A percentile compares a stretch with the other conserved stretches of the same genome.
phyloP scores from a whole-genome alignment of 1,140 invertebrate genomes.

The Calephelis virginiensis region DNA sequence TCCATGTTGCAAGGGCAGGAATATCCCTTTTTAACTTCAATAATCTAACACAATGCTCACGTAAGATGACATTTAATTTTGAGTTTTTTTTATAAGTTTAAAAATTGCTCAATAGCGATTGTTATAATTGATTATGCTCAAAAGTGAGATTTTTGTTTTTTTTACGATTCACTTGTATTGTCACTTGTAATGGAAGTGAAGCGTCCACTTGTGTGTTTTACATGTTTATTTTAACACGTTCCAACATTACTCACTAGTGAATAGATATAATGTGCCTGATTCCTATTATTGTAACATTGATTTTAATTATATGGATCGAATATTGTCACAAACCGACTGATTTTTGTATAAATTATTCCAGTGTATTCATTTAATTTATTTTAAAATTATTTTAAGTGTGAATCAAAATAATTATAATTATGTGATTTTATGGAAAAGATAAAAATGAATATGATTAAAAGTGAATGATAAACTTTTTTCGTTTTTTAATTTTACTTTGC shows the following conservation, averaged over 20 bases:
- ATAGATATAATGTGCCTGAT: constrained; percentile 71
- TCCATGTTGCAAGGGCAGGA: constrained; percentile 49
- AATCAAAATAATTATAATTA: constrained; percentile 72
- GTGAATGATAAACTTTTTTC: constrained; percentile 33
- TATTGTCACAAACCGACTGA: constrained; percentile 74
- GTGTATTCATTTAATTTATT: constrained; percentile 76
- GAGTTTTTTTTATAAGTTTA: constrained; percentile 31
- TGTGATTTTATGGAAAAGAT: constrained; percentile 74
- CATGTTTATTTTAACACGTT: constrained; percentile 37
- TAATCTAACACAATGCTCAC: constrained; percentile 8
- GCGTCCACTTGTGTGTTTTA: constrained; percentile 42
- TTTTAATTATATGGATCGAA: constrained; percentile 74
- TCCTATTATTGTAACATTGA: constrained; percentile 75
- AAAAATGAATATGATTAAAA: constrained; percentile 71
- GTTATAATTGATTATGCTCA: constrained; percentile 67
- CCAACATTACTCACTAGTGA: constrained; percentile 50
- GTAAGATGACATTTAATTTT: constrained; percentile 4
- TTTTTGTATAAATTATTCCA: constrained; percentile 75
- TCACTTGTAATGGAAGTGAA: constrained; percentile 40
- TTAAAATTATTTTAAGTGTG: constrained; percentile 73
- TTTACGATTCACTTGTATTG: constrained; percentile 51
- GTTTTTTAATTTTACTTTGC: not conserved
- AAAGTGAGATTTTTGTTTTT: constrained; percentile 50
- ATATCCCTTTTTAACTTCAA: constrained; percentile 35
- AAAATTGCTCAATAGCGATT: constrained; percentile 67